Evolutionary conservation across 2,113 vertebrate species (phyloP), one percentile per base, ranked within the genome.

Genomic region (Oncorhynchus gorbuscha): DNA sequence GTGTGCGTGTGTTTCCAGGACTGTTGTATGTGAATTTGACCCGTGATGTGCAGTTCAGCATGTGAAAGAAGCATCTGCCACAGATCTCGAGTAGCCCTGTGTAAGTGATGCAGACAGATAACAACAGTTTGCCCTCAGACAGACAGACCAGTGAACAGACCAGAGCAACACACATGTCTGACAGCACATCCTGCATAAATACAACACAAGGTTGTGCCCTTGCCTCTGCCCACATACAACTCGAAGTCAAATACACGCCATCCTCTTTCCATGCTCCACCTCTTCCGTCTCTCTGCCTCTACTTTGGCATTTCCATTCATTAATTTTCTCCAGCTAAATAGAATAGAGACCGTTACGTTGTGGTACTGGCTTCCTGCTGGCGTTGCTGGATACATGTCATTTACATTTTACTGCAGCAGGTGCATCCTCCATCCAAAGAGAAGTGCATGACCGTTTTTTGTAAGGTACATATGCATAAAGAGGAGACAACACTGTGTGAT

Each of bases 91-190:
- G 9, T 45, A 72, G 49, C 22, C 28, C n/a, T 72, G 45, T 72
- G 70, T 72, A 49, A 72, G 48, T 12, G 70, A 58, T 58, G 45
- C 70, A 55, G 70, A 72, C 70, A 72, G 26, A 49, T 20, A 48
- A 18, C 45, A 35, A 8, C 69, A 11, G 12, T 55, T 55, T 55
- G 4, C 48, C 45, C 24, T 24, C 69, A 51, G 16, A 51, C 69
- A 71, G 2, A 48, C 69, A 48, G 16, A 70, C 28, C 3, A 12
- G 14, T 35, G 22, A 18, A 49, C 35, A 35, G 5, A 12, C 35
- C 45, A 70, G 11, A 70, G 9, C 5, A 30, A 70, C 35, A 28
- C 49, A 71, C 5, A 9, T 45, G 59, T 22, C 18, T 22, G 59
- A 62, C 59, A 62, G 59, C 18, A 20, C 59, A 20, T 20, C 59